phyloP scores from a whole-genome alignment of 2,113 vertebrate genomes.

The Rhadina sibilatrix region DNA sequence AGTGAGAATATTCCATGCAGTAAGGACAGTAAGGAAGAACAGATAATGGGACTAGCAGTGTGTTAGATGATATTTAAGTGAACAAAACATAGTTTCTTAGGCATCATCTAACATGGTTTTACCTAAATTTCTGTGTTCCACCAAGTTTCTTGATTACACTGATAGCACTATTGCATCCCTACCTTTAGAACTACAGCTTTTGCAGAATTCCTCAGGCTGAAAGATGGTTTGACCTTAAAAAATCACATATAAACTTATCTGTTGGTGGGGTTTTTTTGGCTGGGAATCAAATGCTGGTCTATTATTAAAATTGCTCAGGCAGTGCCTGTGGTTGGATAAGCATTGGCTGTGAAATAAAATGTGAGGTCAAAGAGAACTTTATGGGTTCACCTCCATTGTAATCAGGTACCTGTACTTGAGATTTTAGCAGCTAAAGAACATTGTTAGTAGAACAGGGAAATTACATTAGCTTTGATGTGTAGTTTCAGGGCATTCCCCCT shows the following conservation, averaged over 20 bases:
- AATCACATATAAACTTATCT: background rate
- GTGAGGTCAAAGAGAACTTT: background rate
- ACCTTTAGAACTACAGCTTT: background rate
- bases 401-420: constrained; percentile 14
- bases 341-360: background rate
- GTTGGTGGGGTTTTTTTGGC: background rate
- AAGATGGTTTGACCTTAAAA: background rate
- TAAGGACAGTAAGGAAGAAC: background rate
- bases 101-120: background rate
- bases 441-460: constrained; percentile 6
- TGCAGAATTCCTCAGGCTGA: constrained; percentile 17
- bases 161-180: background rate
- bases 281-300: background rate
- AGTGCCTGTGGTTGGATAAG: background rate
- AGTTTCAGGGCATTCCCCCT: background rate
- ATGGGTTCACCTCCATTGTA: background rate
- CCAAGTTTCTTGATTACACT: background rate
- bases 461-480: constrained; percentile 12
- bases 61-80: background rate
- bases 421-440: constrained; percentile 29
- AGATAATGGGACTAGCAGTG: background rate
- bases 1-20: background rate
- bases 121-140: background rate
- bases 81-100: background rate
- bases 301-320: constrained; percentile 34